A percentile compares a stretch with the other conserved stretches of the same genome.
Evolutionary conservation across 2,888 invertebrate species (phyloP).

Genomic region (Cheilosia impressa): DNA sequence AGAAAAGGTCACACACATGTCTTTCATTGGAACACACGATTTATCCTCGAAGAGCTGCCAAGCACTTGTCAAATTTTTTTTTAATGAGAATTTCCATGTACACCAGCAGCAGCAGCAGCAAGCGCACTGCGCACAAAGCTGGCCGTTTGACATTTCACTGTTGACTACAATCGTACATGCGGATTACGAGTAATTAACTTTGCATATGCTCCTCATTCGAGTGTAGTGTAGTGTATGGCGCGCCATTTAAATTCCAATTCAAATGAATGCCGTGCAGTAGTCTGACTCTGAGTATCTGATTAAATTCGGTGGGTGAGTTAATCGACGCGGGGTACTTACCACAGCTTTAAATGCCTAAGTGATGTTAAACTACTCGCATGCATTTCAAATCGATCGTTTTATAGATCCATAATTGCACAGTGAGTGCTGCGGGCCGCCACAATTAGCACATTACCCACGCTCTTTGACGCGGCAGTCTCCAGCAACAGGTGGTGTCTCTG

Average conservation of each 20-base stretch:
- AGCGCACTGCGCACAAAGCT: conserved; percentile 16
- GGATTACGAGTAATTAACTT: conserved; percentile 61
- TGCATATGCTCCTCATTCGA: conserved; percentile 69
- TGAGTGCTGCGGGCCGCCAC: conserved; percentile 34
- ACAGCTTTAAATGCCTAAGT: conserved; percentile 65
- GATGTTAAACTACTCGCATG: conserved; percentile 66
- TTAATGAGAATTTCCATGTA: conserved; percentile 64
- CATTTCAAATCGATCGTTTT: conserved; percentile 64
- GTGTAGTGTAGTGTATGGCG: not conserved
- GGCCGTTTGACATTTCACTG: conserved; percentile 69
- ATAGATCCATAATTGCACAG: conserved; percentile 62
- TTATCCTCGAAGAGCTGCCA: conserved; percentile 71
- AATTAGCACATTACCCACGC: conserved; percentile 74
- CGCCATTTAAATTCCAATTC: conserved; percentile 62
- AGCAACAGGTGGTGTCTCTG: conserved; percentile 31
- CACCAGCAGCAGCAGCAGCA: not conserved
- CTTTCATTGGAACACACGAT: conserved; percentile 67
- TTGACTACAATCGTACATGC: conserved; percentile 42
- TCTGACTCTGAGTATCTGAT: conserved; percentile 25
- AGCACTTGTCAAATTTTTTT: conserved; percentile 66
- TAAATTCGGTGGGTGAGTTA: conserved; percentile 41
- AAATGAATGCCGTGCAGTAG: conserved; percentile 29
- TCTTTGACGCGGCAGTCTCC: conserved; percentile 2
- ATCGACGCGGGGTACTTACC: conserved; percentile 52
- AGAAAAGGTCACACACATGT: conserved; percentile 66